Evolutionary conservation across 2,797 vertebrate species (phyloP), one percentile per base, ranked within the genome.

Genomic region (Prunella strophiata): DNA sequence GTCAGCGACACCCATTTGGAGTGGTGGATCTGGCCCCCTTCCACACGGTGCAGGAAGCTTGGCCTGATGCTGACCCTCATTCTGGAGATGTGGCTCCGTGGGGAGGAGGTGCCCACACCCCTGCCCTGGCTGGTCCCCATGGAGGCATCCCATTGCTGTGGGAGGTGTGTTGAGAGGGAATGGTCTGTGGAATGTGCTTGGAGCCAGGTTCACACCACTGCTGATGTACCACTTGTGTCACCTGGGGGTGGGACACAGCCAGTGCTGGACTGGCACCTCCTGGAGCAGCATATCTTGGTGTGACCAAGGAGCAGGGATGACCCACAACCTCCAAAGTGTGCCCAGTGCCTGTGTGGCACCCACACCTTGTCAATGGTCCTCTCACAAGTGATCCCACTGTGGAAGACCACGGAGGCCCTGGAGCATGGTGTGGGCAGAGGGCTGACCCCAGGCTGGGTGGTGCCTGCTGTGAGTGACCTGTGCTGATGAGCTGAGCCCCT

Each of bases 161-260:
- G 36, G 70, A 78, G 19, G 10, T 34, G 40, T 1, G 0, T 27
- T 65, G 70, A 54, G 54, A 45, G 14, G 43, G 38, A 71, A 57
- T 10, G 34, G 16, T 55, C 48, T 4, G 7, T 10, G 32, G 17
- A 16, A 19, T 0, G 0, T 34, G 23, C 36, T 50, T 26, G 52
- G 32, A 80, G 30, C 7, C 9, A 43, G 34, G 57, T 18, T 82
- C 51, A 34, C 8, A 29, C 8, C 38, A 7, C 30, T 34, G 34
- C 42, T 91, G 76, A 15, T 42, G 74, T 47, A n/a, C 8, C 30
- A 65, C 30, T 2, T 27, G 25, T 16, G 27, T 66, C 26, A 58
- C 20, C 14, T 7, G 16, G 21, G 18, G 4, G 5, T n/a, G 30
- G 51, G 23, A 78, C 48, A 59, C 25, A 70, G 29, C 32, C 54